phyloP scores from a whole-genome alignment of 2,888 invertebrate genomes.

The Rhabditoides inermis region DNA sequence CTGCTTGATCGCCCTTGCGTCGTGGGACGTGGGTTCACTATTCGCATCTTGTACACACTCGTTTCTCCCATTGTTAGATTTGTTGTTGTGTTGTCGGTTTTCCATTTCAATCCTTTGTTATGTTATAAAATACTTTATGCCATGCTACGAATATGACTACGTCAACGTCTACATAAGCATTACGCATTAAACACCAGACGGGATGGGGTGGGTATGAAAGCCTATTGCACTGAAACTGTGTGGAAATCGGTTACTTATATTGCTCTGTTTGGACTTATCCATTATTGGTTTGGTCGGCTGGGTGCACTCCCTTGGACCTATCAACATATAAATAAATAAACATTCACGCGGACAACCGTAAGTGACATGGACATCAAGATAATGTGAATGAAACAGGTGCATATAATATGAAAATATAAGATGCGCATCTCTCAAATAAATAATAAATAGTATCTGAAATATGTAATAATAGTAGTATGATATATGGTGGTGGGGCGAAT shows the following conservation, averaged over 20 bases:
- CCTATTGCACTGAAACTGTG: conserved; percentile 3
- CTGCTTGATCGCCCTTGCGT: conserved; percentile 4
- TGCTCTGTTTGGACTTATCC: too few species aligned
- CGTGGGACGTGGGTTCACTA: neutral
- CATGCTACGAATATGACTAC: neutral
- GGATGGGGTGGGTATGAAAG: neutral
- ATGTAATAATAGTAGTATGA: neutral
- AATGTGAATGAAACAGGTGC: too few species aligned
- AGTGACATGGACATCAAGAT: too few species aligned
- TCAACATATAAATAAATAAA: too few species aligned
- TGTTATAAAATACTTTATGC: neutral
- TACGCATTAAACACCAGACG: conserved; percentile 12
- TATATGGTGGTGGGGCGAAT: conserved; percentile 1
- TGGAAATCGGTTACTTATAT: too few species aligned
- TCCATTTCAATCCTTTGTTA: neutral
- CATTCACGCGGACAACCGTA: too few species aligned
- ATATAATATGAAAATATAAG: too few species aligned
- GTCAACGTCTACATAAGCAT: conserved; percentile 1
- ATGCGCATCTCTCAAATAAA: neutral
- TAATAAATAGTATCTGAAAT: neutral
- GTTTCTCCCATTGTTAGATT: neutral
- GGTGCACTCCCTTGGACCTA: too few species aligned
- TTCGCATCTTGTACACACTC: neutral
- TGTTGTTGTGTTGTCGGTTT: neutral
- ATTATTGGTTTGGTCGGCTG: too few species aligned